Evolutionary conservation across 2,888 invertebrate species (phyloP).

Genomic region (Tachystola acroxantha): DNA sequence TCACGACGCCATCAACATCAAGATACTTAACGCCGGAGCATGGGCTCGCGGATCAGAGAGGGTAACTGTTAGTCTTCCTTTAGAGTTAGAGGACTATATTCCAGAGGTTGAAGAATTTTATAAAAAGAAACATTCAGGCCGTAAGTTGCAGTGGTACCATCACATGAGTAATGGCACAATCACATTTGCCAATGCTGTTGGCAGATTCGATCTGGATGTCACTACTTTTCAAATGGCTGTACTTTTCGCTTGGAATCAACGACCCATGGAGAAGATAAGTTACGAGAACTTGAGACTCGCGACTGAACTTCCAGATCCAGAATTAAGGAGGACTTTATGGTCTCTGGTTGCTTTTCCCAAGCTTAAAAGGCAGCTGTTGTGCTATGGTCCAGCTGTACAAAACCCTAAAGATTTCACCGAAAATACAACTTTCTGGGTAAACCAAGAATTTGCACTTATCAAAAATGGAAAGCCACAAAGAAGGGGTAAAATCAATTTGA

Average conservation of each 20-base stretch:
- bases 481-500: conserved; percentile 96
- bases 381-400: conserved; percentile 87
- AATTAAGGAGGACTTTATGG: conserved; percentile 96
- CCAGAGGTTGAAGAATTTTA: conserved; percentile 99
- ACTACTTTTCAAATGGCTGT: conserved; percentile 99
- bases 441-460: conserved; percentile 96
- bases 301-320: conserved; percentile 97
- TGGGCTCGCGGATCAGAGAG: conserved; percentile 98
- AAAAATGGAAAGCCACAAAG: conserved; percentile 97
- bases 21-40: conserved; percentile 98
- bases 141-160: conserved; percentile 99
- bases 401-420: conserved; percentile 97
- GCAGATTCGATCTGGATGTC: conserved; percentile 97
- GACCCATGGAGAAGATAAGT: conserved; percentile 94
- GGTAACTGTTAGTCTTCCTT: conserved; percentile 96
- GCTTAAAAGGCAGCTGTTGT: conserved; percentile 93
- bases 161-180: conserved; percentile 99
- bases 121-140: conserved; percentile 96
- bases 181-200: conserved; percentile 94
- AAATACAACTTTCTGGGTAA: conserved; percentile 96
- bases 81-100: conserved; percentile 98
- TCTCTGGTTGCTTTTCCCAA: conserved; percentile 97
- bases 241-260: conserved; percentile 98
- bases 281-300: conserved; percentile 97
- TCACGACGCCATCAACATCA: conserved; percentile 96